Base-by-base conservation (phyloP, 2,888 invertebrate genomes). In the Amphimallon solstitiale region DNA sequence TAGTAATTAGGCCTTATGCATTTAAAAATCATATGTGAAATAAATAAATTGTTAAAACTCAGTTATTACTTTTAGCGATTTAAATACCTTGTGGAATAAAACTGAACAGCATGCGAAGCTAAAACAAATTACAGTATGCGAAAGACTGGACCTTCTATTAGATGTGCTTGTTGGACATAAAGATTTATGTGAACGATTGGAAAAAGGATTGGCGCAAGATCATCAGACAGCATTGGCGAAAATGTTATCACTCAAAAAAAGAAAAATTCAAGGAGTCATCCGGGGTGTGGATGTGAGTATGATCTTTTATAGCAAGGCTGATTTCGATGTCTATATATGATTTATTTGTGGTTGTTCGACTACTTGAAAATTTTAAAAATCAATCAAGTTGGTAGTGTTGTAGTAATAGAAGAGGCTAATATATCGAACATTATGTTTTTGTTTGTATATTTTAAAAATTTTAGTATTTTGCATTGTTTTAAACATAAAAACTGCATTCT, bases 231-330 rank as follows among this genome's bases (percentile, higher is more conserved):
- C 88, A 0, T 77, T 88, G 5, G 85, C 86, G 1, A 88, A 88
- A 71, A 87, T 88, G 87, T 74, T 88, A 35, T 84, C 86, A 1
- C 79, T 88, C 59, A 89, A 89, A 73, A 88, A 87, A 71, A 80
- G 87, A 51, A 87, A 87, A 76, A 87, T 88, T 76, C 88, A 88
- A 74, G 88, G 88, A 1, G 87, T 87, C 7, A 87, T 88, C 68
- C 82, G 85, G 60, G 88, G 88, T 19, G 85, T 85, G 45, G 87
- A 87, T 77, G 88, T 88, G 80, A 82, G 84, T 79, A 63, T n/a
- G n/a, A n/a, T n/a, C n/a, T n/a, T n/a, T n/a, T n/a, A n/a, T n/a
- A n/a, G n/a, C n/a, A n/a, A n/a, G n/a, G n/a, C n/a, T n/a, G 23
- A 35, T 43, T 52, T 5, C 29, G 29, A 29, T 5, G 9, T 29